Evolutionary conservation across 2,797 vertebrate genomes (phyloP).

Genomic region (Amphiprion clarkii): DNA sequence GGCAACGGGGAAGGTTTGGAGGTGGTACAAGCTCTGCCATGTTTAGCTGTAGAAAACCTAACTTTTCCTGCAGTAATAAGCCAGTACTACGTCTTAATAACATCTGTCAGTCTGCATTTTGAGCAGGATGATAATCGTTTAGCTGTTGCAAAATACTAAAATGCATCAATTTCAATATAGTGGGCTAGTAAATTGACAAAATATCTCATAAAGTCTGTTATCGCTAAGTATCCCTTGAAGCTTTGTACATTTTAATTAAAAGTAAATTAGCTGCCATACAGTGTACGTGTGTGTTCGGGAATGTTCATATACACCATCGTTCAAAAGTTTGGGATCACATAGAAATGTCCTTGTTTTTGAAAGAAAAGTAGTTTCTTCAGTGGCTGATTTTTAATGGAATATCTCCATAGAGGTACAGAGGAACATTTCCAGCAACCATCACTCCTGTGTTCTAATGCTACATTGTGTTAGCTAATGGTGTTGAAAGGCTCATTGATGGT

Average conservation of each 20-base stretch:
- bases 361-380: too few species aligned
- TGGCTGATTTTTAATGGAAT: too few species aligned
- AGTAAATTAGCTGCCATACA: background rate
- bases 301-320: too few species aligned
- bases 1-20: slow-evolving; percentile 9
- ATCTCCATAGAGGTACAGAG: too few species aligned
- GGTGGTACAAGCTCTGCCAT: slow-evolving; percentile 42
- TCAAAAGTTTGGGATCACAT: too few species aligned
- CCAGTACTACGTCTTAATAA: slow-evolving; percentile 25
- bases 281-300: too few species aligned
- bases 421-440: too few species aligned
- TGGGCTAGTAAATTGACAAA: slow-evolving; percentile 9
- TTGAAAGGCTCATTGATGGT: too few species aligned
- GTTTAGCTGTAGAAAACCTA: slow-evolving; percentile 22
- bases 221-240: background rate
- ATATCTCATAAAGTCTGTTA: slow-evolving; percentile 42
- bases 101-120: slow-evolving; percentile 52
- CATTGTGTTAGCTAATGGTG: too few species aligned
- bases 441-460: too few species aligned
- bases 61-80: slow-evolving; percentile 36
- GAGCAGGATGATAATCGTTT: slow-evolving; percentile 52
- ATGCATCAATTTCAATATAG: slow-evolving; percentile 50
- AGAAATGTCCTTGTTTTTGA: too few species aligned
- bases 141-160: slow-evolving; percentile 29
- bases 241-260: background rate